Conservation (phyloP, 2,888 invertebrate genomes). For the Melieria omissa region DNA sequence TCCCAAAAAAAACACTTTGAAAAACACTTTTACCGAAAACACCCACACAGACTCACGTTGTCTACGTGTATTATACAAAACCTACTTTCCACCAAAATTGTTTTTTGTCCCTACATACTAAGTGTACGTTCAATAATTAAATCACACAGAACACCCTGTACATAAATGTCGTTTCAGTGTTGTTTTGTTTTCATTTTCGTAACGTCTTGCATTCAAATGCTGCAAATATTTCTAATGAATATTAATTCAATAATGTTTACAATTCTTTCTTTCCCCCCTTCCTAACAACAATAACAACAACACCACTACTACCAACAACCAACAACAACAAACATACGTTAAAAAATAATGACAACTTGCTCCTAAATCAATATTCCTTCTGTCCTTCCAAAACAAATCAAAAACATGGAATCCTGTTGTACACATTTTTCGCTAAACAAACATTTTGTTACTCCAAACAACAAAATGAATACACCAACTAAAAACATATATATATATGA, state of each 20-base stretch:
- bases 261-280: conserved; percentile 31
- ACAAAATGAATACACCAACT: conserved; percentile 40
- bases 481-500: conserved; percentile 42
- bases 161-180: conserved; percentile 58
- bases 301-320: conserved; percentile 27
- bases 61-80: not conserved
- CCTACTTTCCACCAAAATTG: too few species aligned
- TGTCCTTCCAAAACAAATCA: conserved; percentile 40
- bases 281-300: conserved; percentile 18
- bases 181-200: conserved; percentile 32
- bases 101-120: too few species aligned
- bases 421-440: conserved; percentile 45
- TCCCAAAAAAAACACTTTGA: too few species aligned
- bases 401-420: conserved; percentile 37
- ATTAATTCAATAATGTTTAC: conserved; percentile 23
- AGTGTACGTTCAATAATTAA: too few species aligned
- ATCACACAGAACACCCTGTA: conserved; percentile 42
- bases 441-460: conserved; percentile 41
- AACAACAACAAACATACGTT: conserved; percentile 32
- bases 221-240: conserved; percentile 25
- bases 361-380: conserved; percentile 27
- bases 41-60: conserved; percentile 13
- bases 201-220: conserved; percentile 24
- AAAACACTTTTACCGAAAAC: not conserved
- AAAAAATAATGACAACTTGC: conserved; percentile 43